Evolutionary conservation across 2,797 vertebrate genomes (phyloP), one percentile per base, ranked within the genome.

Genomic region (Sebastes nivosus): DNA sequence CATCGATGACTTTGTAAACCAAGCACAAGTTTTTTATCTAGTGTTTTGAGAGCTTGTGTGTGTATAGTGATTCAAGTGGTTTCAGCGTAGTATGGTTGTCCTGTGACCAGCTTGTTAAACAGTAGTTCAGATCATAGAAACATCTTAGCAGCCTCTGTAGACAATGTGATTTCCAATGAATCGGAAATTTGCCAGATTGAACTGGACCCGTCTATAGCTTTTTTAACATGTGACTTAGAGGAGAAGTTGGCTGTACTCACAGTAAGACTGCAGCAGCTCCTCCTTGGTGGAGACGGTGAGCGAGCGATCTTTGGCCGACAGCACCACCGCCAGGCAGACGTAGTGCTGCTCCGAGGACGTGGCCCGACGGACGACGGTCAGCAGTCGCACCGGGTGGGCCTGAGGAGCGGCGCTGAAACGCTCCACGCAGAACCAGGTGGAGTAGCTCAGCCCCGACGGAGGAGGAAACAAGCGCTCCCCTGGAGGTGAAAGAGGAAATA

Each of bases 351-450:
- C 98, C 0, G 98, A 99, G 13, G 98, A 97, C 57, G 95, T 97
- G 4, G 98, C 97, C 29, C 98, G 94, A 0, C 98, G 96, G 25
- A 99, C 97, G 6, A 99, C 50, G 0, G 97, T 99, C 55, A 99
- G 95, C 61, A 99, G 96, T 2, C 98, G 96, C 85, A 99, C 96
- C 0, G 97, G 97, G 85, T 99, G 98, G 78, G 95, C 95, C 82
- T 96, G 96, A 4, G 97, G 96, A n/a, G 96, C 77, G 0, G 92
- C 70, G 78, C 97, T 98, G 89, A 99, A 99, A 42, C 94, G 98
- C 90, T 99, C 98, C 67, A 99, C 97, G 0, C 98, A 99, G 95
- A 99, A 99, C 98, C 98, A 99, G 67, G 96, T 97, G 22, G 98
- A 98, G 93, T 97, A 99, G 88, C 96, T 99, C 78, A 99, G 95